phyloP scores from a whole-genome alignment of 2,888 invertebrate genomes.

The Ochropleura plecta region DNA sequence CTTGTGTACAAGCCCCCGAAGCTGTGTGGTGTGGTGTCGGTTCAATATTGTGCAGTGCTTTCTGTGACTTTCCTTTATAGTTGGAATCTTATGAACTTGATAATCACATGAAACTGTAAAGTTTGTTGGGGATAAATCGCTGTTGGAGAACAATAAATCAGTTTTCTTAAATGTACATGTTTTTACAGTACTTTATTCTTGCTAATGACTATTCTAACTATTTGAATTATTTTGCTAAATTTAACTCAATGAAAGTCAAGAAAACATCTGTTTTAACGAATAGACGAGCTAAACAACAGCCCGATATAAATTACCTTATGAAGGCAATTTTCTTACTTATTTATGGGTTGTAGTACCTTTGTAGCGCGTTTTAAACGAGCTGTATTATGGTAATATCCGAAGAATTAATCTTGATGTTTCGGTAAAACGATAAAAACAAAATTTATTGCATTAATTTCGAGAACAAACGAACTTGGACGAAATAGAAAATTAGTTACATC shows the following conservation, averaged over 20 bases:
- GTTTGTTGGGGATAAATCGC: not conserved
- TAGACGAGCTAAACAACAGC: constrained; percentile 49
- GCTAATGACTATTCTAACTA: not conserved
- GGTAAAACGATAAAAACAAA: constrained; percentile 67
- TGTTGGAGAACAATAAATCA: not conserved
- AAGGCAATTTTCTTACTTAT: constrained; percentile 75
- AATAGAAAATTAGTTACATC: constrained; percentile 54
- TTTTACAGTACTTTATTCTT: not conserved
- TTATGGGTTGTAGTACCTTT: constrained; percentile 69
- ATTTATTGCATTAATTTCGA: constrained; percentile 67
- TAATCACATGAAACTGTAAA: not conserved
- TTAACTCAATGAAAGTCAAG: constrained; percentile 55
- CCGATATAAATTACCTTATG: constrained; percentile 75
- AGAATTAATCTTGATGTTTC: constrained; percentile 67
- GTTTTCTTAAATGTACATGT: not conserved
- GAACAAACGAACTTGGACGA: constrained; percentile 58
- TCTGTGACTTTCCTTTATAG: constrained; percentile 24
- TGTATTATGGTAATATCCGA: constrained; percentile 68
- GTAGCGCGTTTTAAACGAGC: constrained; percentile 62
- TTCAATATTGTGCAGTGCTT: constrained; percentile 35
- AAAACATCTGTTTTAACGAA: constrained; percentile 59
- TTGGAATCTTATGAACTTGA: constrained; percentile 8
- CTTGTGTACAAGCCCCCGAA: constrained; percentile 51
- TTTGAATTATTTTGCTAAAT: constrained; percentile 30
- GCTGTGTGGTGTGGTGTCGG: constrained; percentile 44